Evolutionary conservation across 1,140 invertebrate species (phyloP).

Genomic region (Radopholus similis): DNA sequence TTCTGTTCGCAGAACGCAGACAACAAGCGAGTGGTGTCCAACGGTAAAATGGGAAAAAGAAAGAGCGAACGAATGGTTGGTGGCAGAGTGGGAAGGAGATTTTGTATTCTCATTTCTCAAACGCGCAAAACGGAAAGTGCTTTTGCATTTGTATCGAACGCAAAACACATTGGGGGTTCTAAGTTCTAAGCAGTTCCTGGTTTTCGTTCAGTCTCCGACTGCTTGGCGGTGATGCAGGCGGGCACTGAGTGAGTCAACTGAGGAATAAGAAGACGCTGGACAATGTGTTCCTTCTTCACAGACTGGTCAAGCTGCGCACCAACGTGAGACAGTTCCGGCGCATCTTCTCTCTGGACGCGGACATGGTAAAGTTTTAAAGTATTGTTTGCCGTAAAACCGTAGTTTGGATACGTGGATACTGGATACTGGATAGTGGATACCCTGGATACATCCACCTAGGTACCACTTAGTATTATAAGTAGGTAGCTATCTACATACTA

Average conservation of each 20-base stretch:
- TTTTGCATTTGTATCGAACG: too few species aligned
- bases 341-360: slow-evolving; percentile 66
- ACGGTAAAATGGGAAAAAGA: slow-evolving; percentile 61
- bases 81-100: too few species aligned
- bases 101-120: background rate
- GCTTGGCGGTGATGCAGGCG: slow-evolving; percentile 67
- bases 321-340: slow-evolving; percentile 68
- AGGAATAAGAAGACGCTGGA: background rate
- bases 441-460: too few species aligned
- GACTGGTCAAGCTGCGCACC: slow-evolving; percentile 67
- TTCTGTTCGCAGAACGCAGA: slow-evolving; percentile 58
- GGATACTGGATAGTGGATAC: too few species aligned
- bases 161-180: too few species aligned
- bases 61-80: background rate
- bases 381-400: background rate
- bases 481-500: too few species aligned
- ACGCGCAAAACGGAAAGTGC: slow-evolving; percentile 12
- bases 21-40: slow-evolving; percentile 62
- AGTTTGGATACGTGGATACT: too few species aligned
- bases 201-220: slow-evolving; percentile 65
- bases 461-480: too few species aligned
- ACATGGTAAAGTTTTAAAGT: slow-evolving; percentile 61
- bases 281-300: background rate
- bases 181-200: too few species aligned
- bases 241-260: slow-evolving; percentile 64